Conservation (phyloP, 2,888 invertebrate genomes). For the Epinotia nisella region DNA sequence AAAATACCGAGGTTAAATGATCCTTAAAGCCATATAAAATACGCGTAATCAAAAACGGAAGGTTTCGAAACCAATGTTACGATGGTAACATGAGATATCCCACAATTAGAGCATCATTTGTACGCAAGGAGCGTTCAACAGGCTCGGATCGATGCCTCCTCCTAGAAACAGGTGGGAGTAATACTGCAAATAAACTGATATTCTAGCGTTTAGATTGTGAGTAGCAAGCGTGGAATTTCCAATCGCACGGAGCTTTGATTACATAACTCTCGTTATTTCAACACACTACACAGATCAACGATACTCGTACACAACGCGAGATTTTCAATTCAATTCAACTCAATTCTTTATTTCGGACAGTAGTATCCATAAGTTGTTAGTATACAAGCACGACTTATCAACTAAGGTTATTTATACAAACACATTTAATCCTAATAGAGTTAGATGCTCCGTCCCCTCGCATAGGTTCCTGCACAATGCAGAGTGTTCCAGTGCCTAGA, state of each 20-base stretch:
- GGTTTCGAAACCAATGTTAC: not conserved
- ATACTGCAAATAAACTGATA: slow-evolving; percentile 26
- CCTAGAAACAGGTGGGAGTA: slow-evolving; percentile 38
- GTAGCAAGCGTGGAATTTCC: slow-evolving; percentile 19
- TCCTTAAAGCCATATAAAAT: not conserved
- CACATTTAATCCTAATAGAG: no score
- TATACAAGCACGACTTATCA: no score
- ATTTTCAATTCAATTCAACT: no score
- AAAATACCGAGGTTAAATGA: not conserved
- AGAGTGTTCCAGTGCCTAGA: no score
- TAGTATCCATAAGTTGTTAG: no score
- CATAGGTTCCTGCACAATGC: no score
- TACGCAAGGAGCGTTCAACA: slow-evolving; percentile 35
- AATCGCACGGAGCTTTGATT: slow-evolving; percentile 24
- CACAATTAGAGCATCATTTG: slow-evolving; percentile 43
- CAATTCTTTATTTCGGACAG: no score
- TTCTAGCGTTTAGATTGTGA: slow-evolving; percentile 16
- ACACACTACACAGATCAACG: slow-evolving; percentile 1
- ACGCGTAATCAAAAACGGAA: not conserved
- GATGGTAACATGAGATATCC: slow-evolving; percentile 24
- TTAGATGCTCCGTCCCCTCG: no score
- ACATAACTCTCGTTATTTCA: slow-evolving; percentile 5
- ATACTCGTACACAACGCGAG: not conserved
- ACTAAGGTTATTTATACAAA: no score
- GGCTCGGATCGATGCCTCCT: slow-evolving; percentile 27